These are phyloP conservation scores for Chloebia gouldiae DNA, from an alignment of 2,113 vertebrate genomes.

Conservation along the genomic window DNA sequence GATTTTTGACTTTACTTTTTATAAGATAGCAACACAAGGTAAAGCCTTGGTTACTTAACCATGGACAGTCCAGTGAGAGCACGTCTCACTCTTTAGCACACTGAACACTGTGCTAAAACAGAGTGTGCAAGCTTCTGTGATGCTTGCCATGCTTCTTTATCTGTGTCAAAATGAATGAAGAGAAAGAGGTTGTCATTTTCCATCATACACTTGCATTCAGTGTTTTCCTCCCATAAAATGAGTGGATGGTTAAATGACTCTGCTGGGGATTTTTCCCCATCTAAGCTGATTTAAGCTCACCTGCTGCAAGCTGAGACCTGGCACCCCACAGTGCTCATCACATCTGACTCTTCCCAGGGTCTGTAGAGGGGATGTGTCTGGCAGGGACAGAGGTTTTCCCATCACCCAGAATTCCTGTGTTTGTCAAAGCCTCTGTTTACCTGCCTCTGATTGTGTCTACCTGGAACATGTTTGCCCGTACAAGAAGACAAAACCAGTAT, in stretches of 20 bases:
- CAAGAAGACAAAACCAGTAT: background rate
- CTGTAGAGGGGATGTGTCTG: too few relatives aligned
- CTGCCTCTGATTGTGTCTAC: accelerated
- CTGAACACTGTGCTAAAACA: background rate
- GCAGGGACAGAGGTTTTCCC: accelerated
- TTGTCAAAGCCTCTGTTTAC: background rate
- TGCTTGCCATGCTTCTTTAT: background rate
- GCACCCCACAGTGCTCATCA: accelerated
- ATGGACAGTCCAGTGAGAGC: background rate
- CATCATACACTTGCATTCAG: background rate
- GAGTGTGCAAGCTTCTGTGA: background rate
- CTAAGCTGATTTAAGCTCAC: background rate
- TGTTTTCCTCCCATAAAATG: background rate
- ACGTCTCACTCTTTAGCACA: too few relatives aligned
- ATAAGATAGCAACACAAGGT: background rate
- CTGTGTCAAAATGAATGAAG: background rate
- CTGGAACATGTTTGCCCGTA: background rate
- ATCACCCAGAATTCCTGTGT: background rate
- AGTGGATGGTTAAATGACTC: background rate
- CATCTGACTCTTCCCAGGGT: accelerated
- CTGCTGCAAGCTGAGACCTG: background rate
- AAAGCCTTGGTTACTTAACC: background rate
- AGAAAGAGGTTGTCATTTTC: background rate
- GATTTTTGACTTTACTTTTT: background rate
- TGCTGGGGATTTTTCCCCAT: background rate